Conservation (phyloP, 2,113 vertebrate species). For the Anolis sagrei region DNA sequence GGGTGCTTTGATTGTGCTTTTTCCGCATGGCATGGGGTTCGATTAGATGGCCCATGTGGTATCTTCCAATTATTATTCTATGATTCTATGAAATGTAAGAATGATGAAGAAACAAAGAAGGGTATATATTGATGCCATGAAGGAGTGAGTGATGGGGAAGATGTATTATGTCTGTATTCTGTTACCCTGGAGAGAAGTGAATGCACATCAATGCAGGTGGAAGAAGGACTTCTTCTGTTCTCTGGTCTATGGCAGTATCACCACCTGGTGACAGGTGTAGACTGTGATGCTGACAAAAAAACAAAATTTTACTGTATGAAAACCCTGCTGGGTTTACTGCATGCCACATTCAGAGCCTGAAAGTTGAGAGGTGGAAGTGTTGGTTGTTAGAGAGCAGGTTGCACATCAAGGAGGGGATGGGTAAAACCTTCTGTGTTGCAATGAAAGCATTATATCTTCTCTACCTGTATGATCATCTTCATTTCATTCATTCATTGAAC, state of each 20-base stretch:
- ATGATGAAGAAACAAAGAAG: not conserved
- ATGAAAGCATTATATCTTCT: not conserved
- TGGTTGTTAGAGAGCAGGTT: not conserved
- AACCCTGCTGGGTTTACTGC: not conserved
- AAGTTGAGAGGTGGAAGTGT: not conserved
- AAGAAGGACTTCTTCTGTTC: no score
- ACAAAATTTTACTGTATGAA: not conserved
- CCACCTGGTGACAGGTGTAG: not conserved
- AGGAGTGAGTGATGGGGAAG: not conserved
- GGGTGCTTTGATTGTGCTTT: no score
- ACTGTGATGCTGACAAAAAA: not conserved
- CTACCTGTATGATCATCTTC: not conserved
- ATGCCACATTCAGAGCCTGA: not conserved
- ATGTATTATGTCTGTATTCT: not conserved
- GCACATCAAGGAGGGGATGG: not conserved
- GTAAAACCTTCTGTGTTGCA: not conserved
- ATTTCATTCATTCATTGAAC: not conserved
- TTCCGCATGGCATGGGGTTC: no score
- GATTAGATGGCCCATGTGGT: no score
- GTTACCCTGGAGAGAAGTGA: not conserved
- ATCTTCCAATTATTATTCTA: no score
- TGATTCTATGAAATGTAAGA: not conserved
- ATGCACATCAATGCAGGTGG: not conserved
- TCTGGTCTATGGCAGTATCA: not conserved
- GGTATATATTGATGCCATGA: not conserved